These are phyloP conservation scores for Zeus faber DNA, from an alignment of 2,113 vertebrate genomes.

Conservation along the genomic window DNA sequence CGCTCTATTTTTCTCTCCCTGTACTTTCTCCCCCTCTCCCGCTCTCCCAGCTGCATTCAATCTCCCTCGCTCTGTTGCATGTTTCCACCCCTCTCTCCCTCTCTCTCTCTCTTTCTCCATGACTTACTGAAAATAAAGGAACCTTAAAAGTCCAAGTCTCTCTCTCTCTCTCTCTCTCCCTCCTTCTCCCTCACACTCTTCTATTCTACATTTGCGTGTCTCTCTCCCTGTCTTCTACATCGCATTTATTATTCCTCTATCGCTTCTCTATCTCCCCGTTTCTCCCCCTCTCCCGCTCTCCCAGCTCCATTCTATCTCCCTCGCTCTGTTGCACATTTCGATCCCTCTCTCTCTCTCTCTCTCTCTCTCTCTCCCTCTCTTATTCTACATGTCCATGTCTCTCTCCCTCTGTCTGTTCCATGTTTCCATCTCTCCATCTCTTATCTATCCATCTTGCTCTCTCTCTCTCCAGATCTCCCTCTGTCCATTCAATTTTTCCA, in stretches of 20 bases:
- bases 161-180: conserved; percentile 3
- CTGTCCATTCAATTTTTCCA: too few relatives aligned
- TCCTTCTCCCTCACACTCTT: not conserved
- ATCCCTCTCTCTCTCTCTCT: conserved; percentile 4
- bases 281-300: conserved; percentile 18
- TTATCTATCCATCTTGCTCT: not conserved
- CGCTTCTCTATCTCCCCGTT: not conserved
- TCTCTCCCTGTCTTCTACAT: not conserved
- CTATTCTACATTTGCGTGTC: not conserved
- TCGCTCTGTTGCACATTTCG: not conserved
- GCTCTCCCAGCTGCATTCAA: not conserved
- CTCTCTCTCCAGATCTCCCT: not conserved
- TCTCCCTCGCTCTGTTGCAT: not conserved
- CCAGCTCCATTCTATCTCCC: not conserved
- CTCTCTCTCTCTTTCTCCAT: too few relatives aligned
- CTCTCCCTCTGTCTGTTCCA: not conserved
- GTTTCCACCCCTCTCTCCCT: conserved; percentile 3
- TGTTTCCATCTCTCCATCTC: too few relatives aligned
- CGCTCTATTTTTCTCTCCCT: not conserved
- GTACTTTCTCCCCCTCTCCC: conserved; percentile 12
- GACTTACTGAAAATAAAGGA: too few relatives aligned
- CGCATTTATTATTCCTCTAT: not conserved
- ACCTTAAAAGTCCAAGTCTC: conserved; percentile 15
- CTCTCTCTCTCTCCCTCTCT: conserved; percentile 12
- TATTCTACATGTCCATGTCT: not conserved